phyloP scores from a whole-genome alignment of 2,113 vertebrate species.

The Chitala chitala region DNA sequence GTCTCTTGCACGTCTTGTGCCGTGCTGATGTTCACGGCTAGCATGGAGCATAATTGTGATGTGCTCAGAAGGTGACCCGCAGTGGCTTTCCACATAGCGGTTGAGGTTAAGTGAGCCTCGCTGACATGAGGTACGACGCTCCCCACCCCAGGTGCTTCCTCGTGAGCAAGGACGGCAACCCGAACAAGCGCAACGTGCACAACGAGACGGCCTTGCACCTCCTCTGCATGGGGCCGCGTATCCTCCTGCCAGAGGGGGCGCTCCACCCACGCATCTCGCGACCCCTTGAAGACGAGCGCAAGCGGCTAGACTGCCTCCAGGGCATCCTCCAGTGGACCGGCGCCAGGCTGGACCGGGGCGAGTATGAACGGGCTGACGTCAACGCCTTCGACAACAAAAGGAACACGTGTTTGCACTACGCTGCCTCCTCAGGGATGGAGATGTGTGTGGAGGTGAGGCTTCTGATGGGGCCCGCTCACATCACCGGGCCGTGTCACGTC shows the following conservation, averaged over 20 bases:
- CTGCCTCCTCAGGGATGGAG: slow-evolving; percentile 96
- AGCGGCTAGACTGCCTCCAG: slow-evolving; percentile 83
- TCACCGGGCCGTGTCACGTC: too few relatives aligned
- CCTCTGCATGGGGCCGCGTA: slow-evolving; percentile 92
- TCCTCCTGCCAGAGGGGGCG: slow-evolving; percentile 84
- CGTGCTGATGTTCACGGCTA: too few relatives aligned
- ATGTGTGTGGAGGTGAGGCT: slow-evolving; percentile 83
- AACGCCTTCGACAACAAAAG: slow-evolving; percentile 92
- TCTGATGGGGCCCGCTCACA: too few relatives aligned
- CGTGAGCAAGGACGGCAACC: slow-evolving; percentile 89
- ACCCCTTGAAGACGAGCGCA: slow-evolving; percentile 78
- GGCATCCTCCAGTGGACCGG: slow-evolving; percentile 91
- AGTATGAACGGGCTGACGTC: slow-evolving; percentile 84
- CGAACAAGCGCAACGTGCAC: slow-evolving; percentile 93
- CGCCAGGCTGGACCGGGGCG: slow-evolving; percentile 88
- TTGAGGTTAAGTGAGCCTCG: not conserved
- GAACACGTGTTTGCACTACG: slow-evolving; percentile 90
- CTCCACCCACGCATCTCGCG: slow-evolving; percentile 79
- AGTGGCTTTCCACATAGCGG: not conserved
- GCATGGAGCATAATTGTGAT: too few relatives aligned
- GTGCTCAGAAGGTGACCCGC: too few relatives aligned
- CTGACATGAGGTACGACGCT: too few relatives aligned
- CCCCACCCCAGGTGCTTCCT: slow-evolving; percentile 76
- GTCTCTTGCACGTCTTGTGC: too few relatives aligned
- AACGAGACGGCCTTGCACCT: slow-evolving; percentile 95